Conservation (phyloP, 2,888 invertebrate species). For the Pedicia rivosa region DNA sequence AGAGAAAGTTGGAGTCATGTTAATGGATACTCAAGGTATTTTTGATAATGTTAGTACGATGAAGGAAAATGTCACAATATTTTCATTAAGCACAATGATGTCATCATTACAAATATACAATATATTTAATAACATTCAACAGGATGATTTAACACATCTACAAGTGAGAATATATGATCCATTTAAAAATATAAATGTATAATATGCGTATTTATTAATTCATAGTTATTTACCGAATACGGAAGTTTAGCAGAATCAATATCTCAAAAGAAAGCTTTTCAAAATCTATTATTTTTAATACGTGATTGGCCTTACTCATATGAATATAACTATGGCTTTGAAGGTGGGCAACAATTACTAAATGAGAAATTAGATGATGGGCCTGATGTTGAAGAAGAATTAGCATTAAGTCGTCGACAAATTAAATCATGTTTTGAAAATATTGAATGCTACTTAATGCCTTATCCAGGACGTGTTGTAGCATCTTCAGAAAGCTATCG, state of each 20-base stretch:
- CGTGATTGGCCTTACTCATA: constrained; percentile 7
- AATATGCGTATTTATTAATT: too few relatives aligned
- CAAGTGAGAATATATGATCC: too few relatives aligned
- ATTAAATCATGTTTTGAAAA: background rate
- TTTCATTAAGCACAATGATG: constrained; percentile 9
- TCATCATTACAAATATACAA: constrained; percentile 8
- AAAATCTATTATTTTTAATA: constrained; percentile 7
- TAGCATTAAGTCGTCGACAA: constrained; percentile 2
- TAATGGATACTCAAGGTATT: constrained; percentile 10
- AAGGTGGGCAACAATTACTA: constrained; percentile 4
- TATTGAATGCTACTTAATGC: constrained; percentile 6
- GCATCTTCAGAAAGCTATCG: background rate
- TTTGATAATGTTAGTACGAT: constrained; percentile 7
- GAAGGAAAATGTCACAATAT: constrained; percentile 8
- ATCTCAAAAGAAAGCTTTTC: constrained; percentile 2
- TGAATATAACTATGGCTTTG: constrained; percentile 5
- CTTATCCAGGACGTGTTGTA: constrained; percentile 1
- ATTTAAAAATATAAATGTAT: too few relatives aligned
- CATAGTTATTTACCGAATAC: constrained; percentile 7
- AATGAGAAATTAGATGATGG: background rate
- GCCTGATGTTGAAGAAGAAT: constrained; percentile 1
- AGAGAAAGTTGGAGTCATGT: constrained; percentile 5
- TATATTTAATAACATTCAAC: constrained; percentile 7
- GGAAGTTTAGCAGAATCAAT: background rate
- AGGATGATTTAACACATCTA: constrained; percentile 8